Evolutionary conservation across 2,113 vertebrate genomes (phyloP), one percentile per base, ranked within the genome.

Genomic region (Arothron firmamentum): DNA sequence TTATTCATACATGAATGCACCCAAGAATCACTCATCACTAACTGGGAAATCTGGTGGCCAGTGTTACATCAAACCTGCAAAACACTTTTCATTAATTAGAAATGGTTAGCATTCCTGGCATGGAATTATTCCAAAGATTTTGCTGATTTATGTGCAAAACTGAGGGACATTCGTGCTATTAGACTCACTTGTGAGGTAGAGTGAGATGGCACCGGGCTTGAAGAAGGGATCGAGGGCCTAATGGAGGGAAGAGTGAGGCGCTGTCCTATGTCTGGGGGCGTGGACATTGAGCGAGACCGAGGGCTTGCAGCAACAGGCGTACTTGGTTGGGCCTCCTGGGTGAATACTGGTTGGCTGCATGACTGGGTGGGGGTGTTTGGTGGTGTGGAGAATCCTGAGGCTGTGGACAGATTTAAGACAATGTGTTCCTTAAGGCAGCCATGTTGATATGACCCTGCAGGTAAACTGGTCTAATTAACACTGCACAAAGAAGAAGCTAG

Each of bases 301-400:
- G 88, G 72, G 38, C 89, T 87, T 0, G 96, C 94, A 0, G 92
- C 91, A 65, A 92, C 92, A 0, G 92, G 91, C 59, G 92, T 90
- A 21, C 92, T 92, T 62, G 86, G 92, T 50, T 92, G 93, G 70
- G 90, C 90, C 70, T 95, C 95, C 19, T 93, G 91, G 46, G 94
- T 90, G 79, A 98, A 96, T 0, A 91, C 74, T 19, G 92, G 92
- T 52, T 94, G 92, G 87, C 93, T 94, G 87, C 84, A 84, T 70
- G 88, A 91, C 87, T 94, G 94, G 52, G 94, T 94, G 34, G 96
- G 96, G 8, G 96, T 97, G 9, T 90, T 90, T 12, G 96, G 95
- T 45, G 94, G 93, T 34, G 95, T 95, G 18, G 92, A 92, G 70
- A 93, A 89, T 62, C 94, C 94, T 25, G 94, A 95, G 62, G 93